A percentile compares a stretch with the other conserved stretches of the same genome.
These are phyloP conservation scores for Drosophila neotestacea DNA, from an alignment of 2,888 invertebrate species.

Conservation along the genomic window DNA sequence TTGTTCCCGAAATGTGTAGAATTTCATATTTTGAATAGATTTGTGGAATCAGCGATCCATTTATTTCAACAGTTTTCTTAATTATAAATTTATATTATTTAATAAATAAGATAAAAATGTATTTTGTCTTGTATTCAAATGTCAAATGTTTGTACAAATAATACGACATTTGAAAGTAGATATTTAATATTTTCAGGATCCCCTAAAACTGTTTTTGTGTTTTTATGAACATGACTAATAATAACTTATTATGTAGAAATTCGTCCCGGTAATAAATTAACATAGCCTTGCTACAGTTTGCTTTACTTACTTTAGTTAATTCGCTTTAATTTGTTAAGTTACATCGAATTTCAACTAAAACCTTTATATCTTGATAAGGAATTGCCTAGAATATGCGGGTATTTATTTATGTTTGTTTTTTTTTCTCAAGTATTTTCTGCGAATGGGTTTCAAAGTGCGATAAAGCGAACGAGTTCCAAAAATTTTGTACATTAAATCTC, in stretches of 20 bases:
- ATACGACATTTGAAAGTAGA: no score
- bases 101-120: no score
- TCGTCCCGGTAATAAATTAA: conserved; percentile 15
- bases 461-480: background rate
- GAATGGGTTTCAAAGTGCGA: background rate
- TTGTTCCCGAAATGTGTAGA: no score
- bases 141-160: no score
- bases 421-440: background rate
- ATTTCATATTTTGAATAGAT: no score
- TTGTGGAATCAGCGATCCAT: no score
- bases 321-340: background rate
- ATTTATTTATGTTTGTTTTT: conserved; percentile 6
- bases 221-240: background rate
- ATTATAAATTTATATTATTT: no score
- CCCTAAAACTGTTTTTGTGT: no score
- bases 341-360: conserved; percentile 1
- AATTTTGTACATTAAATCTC: background rate
- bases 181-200: no score
- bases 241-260: conserved; percentile 9
- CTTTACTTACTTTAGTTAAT: conserved; percentile 6
- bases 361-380: conserved; percentile 4
- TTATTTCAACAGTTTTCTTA: no score
- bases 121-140: no score
- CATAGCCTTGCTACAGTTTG: conserved; percentile 7
- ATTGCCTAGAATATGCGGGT: conserved; percentile 9